phyloP scores from a whole-genome alignment of 2,113 vertebrate species.

The Charadrius vociferus region DNA sequence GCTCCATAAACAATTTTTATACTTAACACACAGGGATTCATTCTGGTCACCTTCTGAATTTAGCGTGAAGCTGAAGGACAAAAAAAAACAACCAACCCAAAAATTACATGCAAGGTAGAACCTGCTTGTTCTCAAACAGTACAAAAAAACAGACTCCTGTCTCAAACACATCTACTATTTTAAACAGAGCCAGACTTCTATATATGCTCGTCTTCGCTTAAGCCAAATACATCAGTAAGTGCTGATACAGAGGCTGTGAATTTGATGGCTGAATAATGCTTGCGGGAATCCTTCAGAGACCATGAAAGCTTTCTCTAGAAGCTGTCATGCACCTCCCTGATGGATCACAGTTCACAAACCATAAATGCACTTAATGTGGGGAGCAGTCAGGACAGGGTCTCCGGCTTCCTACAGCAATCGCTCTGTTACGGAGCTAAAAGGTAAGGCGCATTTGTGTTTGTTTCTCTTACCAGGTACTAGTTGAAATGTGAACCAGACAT shows the following conservation, averaged over 20 bases:
- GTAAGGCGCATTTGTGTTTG: background rate
- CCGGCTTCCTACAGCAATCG: background rate
- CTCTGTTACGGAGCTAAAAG: background rate
- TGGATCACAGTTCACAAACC: slow-evolving; percentile 48
- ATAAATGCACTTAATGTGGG: slow-evolving; percentile 20
- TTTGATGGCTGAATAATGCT: slow-evolving; percentile 46
- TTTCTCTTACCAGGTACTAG: background rate
- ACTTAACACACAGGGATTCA: background rate
- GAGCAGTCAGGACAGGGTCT: slow-evolving; percentile 6
- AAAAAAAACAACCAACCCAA: background rate
- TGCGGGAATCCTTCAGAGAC: slow-evolving; percentile 37
- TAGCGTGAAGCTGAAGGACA: background rate
- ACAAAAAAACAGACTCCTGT: background rate
- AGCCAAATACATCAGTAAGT: slow-evolving; percentile 2
- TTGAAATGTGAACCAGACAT: background rate
- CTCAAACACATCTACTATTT: background rate
- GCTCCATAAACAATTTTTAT: background rate
- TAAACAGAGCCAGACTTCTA: slow-evolving; percentile 34
- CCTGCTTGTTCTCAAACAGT: background rate
- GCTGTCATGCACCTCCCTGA: slow-evolving; percentile 38
- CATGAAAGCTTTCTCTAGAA: slow-evolving; percentile 27
- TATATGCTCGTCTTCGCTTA: background rate
- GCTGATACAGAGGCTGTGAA: slow-evolving; percentile 62
- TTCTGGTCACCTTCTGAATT: background rate
- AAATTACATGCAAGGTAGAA: background rate